These are phyloP conservation scores for Chauna torquata DNA, from an alignment of 2,113 vertebrate species.

Conservation along the genomic window DNA sequence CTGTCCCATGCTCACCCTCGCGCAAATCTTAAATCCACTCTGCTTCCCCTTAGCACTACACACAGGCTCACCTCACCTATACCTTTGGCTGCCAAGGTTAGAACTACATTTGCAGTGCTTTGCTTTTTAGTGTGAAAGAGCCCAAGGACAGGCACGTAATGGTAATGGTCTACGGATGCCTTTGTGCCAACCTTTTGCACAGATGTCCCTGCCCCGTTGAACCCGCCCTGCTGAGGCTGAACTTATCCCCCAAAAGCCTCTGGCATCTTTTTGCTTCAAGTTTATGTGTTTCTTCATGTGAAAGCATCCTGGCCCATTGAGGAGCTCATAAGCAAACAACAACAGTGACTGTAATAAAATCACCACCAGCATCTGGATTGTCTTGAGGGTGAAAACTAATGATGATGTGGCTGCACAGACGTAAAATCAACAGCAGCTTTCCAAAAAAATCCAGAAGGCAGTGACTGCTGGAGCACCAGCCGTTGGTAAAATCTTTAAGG, in stretches of 20 bases:
- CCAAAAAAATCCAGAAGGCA: background rate
- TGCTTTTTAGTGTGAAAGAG: background rate
- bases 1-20: background rate
- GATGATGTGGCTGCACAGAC: background rate
- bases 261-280: background rate
- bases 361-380: background rate
- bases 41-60: background rate
- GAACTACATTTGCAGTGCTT: background rate
- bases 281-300: background rate
- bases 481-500: background rate
- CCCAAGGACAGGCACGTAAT: background rate
- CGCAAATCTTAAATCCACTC: background rate
- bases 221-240: background rate
- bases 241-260: background rate
- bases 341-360: background rate
- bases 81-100: background rate
- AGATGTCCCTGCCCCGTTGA: background rate
- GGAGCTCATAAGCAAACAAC: background rate
- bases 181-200: background rate
- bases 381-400: background rate
- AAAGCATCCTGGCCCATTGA: background rate
- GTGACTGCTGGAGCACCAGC: background rate
- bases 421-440: background rate
- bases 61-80: background rate
- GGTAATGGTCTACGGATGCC: fast-evolving